These are phyloP conservation scores for Bombycilla garrulus DNA, from an alignment of 2,113 vertebrate genomes.

Conservation along the genomic window DNA sequence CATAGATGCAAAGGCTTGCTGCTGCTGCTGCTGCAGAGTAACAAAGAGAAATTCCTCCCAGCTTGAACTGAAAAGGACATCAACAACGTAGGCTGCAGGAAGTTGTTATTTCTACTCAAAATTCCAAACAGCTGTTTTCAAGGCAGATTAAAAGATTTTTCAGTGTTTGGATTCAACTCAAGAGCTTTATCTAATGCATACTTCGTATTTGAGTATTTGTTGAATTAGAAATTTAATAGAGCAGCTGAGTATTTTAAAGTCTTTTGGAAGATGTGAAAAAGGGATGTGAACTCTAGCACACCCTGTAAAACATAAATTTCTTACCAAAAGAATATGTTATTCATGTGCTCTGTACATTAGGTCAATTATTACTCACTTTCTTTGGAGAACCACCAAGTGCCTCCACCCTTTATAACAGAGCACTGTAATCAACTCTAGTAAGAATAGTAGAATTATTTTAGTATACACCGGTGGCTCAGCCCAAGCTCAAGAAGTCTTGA, in stretches of 20 bases:
- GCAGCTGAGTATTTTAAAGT: slow-evolving; percentile 73
- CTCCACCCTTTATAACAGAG: slow-evolving; percentile 75
- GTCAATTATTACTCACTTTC: slow-evolving; percentile 83
- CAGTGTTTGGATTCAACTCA: slow-evolving; percentile 50
- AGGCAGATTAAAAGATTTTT: slow-evolving; percentile 47
- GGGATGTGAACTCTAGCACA: slow-evolving; percentile 75
- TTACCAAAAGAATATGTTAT: slow-evolving; percentile 79
- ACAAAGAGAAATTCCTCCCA: slow-evolving; percentile 41
- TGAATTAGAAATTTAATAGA: slow-evolving; percentile 71
- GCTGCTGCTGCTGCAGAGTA: not conserved
- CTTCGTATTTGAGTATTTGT: slow-evolving; percentile 66
- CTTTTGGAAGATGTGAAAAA: slow-evolving; percentile 72
- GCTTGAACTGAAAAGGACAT: not conserved
- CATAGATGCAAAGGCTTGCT: not conserved
- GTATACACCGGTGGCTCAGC: slow-evolving; percentile 21
- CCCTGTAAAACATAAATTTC: slow-evolving; percentile 73
- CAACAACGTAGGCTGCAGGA: slow-evolving; percentile 37
- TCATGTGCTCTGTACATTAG: slow-evolving; percentile 81
- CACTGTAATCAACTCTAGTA: slow-evolving; percentile 68
- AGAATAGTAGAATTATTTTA: slow-evolving; percentile 57
- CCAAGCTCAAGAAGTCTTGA: slow-evolving; percentile 14
- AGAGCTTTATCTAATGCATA: slow-evolving; percentile 59
- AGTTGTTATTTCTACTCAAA: slow-evolving; percentile 56
- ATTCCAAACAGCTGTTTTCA: slow-evolving; percentile 60
- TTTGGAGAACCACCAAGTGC: slow-evolving; percentile 73